Base-by-base conservation (phyloP, 2,797 vertebrate species). In the Poeciliopsis paucimaculata region DNA sequence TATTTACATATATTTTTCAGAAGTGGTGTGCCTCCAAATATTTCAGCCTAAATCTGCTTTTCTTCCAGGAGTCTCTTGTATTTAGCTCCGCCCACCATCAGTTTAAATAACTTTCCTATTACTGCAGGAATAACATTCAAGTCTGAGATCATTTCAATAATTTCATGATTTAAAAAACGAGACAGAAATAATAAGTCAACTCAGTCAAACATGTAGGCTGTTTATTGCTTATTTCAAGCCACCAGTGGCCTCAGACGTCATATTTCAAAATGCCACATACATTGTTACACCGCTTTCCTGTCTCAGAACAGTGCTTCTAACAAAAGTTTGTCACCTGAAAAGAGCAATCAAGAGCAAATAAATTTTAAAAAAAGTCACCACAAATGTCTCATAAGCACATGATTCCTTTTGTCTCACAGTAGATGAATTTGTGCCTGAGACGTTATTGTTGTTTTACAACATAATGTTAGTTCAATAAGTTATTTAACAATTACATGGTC, bases 141-240 rank as follows among this genome's bases (percentile, higher is more conserved):
- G 20, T 23, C 49, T 51, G 49, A 23, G 51, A 26, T 26, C 3
- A 26, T 26, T 26, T 53, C 23, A 53, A 26, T 66, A 45, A 2
- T 70, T 70, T 70, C 26, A 12, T 45, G 1, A n/a, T 15, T n/a
- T 2, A 5, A 70, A 70, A n/a, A 12, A 13, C 15, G n/a, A 34
- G 0, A 70, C 55, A 41, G 5, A 55, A 39, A 73, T 45, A 34
- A 70, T 76, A 51, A 75, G 11, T 66, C 47, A 76, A 82, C 47
- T 90, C 85, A 88, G 68, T 78, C 82, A 81, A 90, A 81, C 78
- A 86, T 76, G 72, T 82, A 57, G 79, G 77, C 43, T 84, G 71
- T 95, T 94, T 95, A 95, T 95, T 95, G 94, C 95, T 94, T 86
- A 80, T 91, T 90, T 88, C 78, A 92, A 93, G 93, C 93, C 94